phyloP scores from a whole-genome alignment of 2,113 vertebrate genomes.

The Pelmatolapia mariae region DNA sequence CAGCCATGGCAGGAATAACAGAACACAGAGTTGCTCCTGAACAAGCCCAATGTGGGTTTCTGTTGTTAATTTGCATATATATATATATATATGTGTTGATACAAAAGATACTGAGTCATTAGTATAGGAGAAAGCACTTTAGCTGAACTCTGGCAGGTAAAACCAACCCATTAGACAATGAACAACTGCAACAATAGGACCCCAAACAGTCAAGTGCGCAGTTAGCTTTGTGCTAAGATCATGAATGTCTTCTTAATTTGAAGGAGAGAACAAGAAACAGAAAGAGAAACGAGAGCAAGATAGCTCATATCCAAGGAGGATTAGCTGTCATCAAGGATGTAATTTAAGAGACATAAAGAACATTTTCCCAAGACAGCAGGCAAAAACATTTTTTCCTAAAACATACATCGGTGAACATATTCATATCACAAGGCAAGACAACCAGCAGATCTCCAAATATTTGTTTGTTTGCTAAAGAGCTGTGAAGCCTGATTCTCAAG shows the following conservation, averaged over 20 bases:
- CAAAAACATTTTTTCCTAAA: background rate
- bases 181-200: constrained; percentile 1
- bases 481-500: background rate
- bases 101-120: background rate
- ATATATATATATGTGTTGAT: constrained; percentile 2
- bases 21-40: background rate
- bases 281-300: background rate
- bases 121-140: background rate
- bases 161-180: constrained; percentile 3
- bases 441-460: background rate
- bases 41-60: background rate
- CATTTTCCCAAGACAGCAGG: background rate
- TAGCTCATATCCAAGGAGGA: background rate
- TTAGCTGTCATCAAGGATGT: background rate
- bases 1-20: background rate
- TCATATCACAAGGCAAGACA: background rate
- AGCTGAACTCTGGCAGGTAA: constrained; percentile 20
- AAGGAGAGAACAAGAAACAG: background rate
- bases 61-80: constrained; percentile 20
- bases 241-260: background rate
- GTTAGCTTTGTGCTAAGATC: background rate
- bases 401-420: background rate
- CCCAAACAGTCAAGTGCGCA: background rate
- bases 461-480: background rate
- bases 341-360: background rate